Evolutionary conservation across 2,888 invertebrate species (phyloP).

Genomic region (Leptothorax acervorum): DNA sequence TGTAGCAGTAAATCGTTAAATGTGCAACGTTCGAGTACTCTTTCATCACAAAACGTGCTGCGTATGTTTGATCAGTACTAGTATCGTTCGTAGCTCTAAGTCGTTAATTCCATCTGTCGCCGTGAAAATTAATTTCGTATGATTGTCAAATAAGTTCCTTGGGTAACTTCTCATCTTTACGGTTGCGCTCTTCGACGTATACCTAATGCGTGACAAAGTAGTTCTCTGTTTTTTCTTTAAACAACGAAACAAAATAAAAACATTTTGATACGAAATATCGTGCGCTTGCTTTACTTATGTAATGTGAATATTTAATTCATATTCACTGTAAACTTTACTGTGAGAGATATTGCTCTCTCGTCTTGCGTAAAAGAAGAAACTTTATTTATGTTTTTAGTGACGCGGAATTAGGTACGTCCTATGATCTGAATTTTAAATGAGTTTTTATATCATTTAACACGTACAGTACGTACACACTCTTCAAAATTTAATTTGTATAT

Average conservation of each 20-base stretch:
- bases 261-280: background rate
- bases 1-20: background rate
- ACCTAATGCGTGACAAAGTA: background rate
- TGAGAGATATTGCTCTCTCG: background rate
- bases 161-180: background rate
- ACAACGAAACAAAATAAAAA: background rate
- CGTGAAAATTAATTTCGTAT: background rate
- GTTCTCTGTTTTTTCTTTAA: background rate
- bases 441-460: background rate
- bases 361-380: background rate
- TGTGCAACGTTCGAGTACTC: background rate
- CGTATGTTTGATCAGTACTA: background rate
- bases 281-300: background rate
- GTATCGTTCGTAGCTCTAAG: background rate
- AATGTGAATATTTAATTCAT: conserved; percentile 9
- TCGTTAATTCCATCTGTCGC: background rate
- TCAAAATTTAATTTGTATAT: background rate
- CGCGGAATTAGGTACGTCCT: background rate
- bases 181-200: background rate
- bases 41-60: background rate
- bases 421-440: background rate
- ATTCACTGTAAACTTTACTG: conserved; percentile 4
- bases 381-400: background rate
- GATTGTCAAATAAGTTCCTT: background rate
- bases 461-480: background rate